Evolutionary conservation across 2,888 invertebrate genomes (phyloP).

Genomic region (Meteorus cinctellus): DNA sequence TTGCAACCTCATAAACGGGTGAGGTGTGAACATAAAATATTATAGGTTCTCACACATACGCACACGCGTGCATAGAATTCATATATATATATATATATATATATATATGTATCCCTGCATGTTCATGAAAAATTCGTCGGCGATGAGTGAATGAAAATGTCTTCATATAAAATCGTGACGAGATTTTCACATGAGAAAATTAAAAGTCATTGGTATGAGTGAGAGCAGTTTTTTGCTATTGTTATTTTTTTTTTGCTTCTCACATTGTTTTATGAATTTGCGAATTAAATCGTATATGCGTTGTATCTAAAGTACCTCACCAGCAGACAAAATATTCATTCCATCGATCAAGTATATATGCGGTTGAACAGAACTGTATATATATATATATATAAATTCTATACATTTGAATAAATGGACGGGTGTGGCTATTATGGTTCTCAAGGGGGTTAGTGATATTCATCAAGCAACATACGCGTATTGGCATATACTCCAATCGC

Average conservation of each 20-base stretch:
- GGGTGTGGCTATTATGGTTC: neutral
- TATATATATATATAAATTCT: neutral
- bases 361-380: neutral
- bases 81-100: neutral
- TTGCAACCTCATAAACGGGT: neutral
- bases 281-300: neutral
- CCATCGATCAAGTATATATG: neutral
- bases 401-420: neutral
- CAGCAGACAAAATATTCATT: neutral
- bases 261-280: neutral
- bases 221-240: neutral
- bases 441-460: slow-evolving; percentile 9
- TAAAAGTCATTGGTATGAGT: neutral
- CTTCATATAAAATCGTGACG: neutral
- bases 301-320: neutral
- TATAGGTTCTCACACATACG: neutral
- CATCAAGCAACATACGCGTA: slow-evolving; percentile 13
- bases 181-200: neutral
- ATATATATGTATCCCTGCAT: neutral
- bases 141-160: slow-evolving; percentile 5
- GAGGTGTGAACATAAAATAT: neutral
- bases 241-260: neutral
- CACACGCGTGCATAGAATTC: neutral
- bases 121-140: neutral
- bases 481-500: slow-evolving; percentile 39